Base-by-base conservation (phyloP, 2,113 vertebrate genomes). In the Neomonachus schauinslandi region DNA sequence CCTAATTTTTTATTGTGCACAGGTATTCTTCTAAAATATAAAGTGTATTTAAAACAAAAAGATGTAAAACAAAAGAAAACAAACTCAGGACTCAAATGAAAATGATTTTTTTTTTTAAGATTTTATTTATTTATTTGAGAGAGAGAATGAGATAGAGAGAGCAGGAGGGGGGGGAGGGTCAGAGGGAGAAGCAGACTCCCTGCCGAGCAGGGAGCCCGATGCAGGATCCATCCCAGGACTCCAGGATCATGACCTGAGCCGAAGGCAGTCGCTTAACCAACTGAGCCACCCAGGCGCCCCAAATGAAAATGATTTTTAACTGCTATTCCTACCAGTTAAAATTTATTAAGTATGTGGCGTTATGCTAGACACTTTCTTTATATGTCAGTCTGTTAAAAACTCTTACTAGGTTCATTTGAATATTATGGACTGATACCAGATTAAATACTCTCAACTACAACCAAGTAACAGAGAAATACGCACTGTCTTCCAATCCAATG, bases 321-420 rank as follows among this genome's bases (percentile, higher is more conserved):
- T 80, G 74, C 28, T 91, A 91, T 39, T 80, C 21, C 55, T 95
- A 80, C 4, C 84, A 95, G 42, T 39, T 93, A 71, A 89, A 80
- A 76, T 28, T 95, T 39, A 76, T 22, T 49, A 63, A 19, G 18
- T 71, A 63, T 88, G 28, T 36, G 28, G 46, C 2, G 42, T 53
- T 81, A 84, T 21, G 33, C 14, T 57, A 87, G n/a, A 55, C 65
- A 24, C 4, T 91, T 95, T 79, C 85, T 14, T 51, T 72, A 76
- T 42, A n/a, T 0, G 3, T 76, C 67, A 67, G 49, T 89, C 71
- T 92, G 42, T 92, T 95, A 51, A 87, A 76, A 92, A 61, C 63
- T 89, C 69, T 88, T 90, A 74, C 7, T 22, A 84, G 31, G 11
- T 11, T 89, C 4, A 81, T 59, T 81, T 24, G 53, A 57, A 88